Conservation (phyloP, 2,797 vertebrate species). For the Ara ararauna region DNA sequence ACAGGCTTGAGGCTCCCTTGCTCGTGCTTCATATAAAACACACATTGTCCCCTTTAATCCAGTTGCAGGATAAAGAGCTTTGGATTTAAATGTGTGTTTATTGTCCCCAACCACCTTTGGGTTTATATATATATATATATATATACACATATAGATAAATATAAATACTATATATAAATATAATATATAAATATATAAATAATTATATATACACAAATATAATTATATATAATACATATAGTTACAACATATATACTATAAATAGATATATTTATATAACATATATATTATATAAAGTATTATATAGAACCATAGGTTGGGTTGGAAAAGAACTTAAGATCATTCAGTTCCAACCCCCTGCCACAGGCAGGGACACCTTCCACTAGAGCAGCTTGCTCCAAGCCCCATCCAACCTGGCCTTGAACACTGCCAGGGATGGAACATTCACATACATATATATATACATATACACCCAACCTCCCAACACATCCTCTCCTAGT, state of each 20-base stretch:
- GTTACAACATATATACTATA: neutral
- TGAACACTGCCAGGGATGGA: neutral
- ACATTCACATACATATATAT: neutral
- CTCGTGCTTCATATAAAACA: rapidly evolving
- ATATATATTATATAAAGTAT: neutral
- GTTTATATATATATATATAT: too few relatives aligned
- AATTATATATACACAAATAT: too few relatives aligned
- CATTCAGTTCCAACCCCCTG: neutral
- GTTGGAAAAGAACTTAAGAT: neutral
- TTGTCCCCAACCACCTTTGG: neutral
- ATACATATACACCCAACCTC: neutral
- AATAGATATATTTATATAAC: neutral
- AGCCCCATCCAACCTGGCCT: neutral
- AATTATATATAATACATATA: neutral
- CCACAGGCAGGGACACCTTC: neutral
- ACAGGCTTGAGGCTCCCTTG: rapidly evolving
- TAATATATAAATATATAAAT: too few relatives aligned
- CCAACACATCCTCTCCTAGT: too few relatives aligned
- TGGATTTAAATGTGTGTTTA: neutral
- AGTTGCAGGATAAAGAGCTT: neutral
- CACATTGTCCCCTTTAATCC: rapidly evolving
- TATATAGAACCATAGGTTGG: neutral
- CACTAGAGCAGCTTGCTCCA: neutral
- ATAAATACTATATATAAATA: neutral
- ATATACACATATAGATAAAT: neutral